A percentile compares a stretch with the other conserved stretches of the same genome.
phyloP scores from a whole-genome alignment of 2,797 vertebrate species.

The Bovichtus diacanthus region DNA sequence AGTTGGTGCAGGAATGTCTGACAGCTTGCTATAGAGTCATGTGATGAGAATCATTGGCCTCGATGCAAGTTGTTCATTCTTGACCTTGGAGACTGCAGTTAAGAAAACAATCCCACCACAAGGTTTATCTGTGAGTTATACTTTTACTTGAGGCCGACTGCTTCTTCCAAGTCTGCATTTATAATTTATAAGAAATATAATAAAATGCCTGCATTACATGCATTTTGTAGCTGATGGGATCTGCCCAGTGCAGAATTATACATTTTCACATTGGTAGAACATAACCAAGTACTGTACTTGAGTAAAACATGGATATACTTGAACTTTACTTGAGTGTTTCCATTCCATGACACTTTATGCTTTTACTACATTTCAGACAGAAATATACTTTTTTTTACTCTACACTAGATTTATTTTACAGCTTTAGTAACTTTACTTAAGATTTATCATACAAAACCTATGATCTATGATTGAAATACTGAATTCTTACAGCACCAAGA shows the following conservation, averaged over 20 bases:
- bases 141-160: neutral
- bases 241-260: too few species aligned
- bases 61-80: neutral
- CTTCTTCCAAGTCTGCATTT: neutral
- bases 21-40: neutral
- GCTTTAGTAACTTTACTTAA: neutral
- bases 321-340: neutral
- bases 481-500: neutral
- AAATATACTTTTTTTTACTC: neutral
- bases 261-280: too few species aligned
- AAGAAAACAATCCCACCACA: neutral
- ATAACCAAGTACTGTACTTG: too few species aligned
- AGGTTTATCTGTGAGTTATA: neutral
- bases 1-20: neutral
- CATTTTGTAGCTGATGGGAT: neutral
- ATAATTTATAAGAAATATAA: neutral
- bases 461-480: neutral
- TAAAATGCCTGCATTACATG: too few species aligned
- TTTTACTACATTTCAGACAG: neutral
- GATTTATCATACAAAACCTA: neutral
- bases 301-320: too few species aligned
- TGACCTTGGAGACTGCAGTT: neutral
- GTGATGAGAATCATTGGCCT: neutral
- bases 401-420: neutral
- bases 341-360: neutral